Evolutionary conservation across 2,113 vertebrate genomes (phyloP), one percentile per base, ranked within the genome.

Genomic region (Dendropsophus ebraccatus): DNA sequence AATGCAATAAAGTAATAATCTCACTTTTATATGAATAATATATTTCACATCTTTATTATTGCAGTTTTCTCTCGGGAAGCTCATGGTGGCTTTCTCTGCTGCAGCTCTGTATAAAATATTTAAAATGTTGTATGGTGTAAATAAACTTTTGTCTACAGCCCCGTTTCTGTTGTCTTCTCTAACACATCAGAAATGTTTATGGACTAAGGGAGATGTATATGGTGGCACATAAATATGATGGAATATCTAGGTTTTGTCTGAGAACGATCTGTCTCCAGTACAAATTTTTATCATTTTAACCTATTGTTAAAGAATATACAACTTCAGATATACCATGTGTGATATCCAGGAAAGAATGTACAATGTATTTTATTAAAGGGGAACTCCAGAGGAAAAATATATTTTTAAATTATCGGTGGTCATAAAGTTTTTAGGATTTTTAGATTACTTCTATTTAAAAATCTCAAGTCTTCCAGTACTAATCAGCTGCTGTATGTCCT

Each of bases 21-120:
- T 97, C 98, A 99, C 97, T 99, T 99, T 99, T 99, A 98, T 99
- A 99, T 98, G 97, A 99, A 99, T 99, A 99, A 99, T 99, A 99
- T 99, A 99, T 99, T 99, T 99, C 98, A 99, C 97, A 99, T 98
- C 97, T 99, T 99, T 99, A 99, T 99, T 99, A 99, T 97, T 99
- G 98, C 98, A 99, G 98, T 97, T 96, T 95, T 97, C 95, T 97
- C 97, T 96, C 95, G 96, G n/a, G 96, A 98, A 96, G 97, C 97
- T 96, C 95, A 91, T 93, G 96, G 94, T 96, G 97, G 96, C 97
- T 97, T 96, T 96, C 96, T 95, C 95, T 97, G 97, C 98, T 99
- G 98, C 97, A 98, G 97, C 96, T 96, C 96, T 99, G 97, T 98
- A 99, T 97, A 98, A 99, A 99, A 99, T 99, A 99, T 99, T 98